These are phyloP conservation scores for Nycticebus coucang DNA, from an alignment of 2,113 vertebrate species.

Conservation along the genomic window DNA sequence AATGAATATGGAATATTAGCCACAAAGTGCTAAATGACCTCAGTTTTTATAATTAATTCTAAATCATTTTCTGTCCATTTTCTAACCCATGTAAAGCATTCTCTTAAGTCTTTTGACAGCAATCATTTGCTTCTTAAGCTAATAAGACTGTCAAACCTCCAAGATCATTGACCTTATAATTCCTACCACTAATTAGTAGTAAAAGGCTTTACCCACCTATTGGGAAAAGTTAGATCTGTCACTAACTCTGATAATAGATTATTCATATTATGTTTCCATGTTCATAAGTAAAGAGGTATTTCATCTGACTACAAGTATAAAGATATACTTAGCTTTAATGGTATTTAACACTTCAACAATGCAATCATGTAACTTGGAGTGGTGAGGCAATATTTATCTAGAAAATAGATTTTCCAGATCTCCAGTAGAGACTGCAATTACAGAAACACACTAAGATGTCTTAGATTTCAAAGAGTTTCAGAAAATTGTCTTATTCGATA, in stretches of 20 bases:
- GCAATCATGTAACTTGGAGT: neutral
- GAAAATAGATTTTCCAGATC: neutral
- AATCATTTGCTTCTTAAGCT: neutral
- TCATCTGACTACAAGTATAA: neutral
- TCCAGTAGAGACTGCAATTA: constrained; percentile 46
- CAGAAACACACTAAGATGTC: neutral
- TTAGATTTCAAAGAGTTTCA: neutral
- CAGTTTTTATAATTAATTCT: neutral
- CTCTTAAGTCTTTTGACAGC: neutral
- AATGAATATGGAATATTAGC: neutral
- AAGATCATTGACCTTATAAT: neutral
- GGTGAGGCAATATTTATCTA: neutral
- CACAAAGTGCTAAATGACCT: neutral
- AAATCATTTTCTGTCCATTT: neutral
- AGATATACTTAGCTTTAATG: neutral
- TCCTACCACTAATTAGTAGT: neutral
- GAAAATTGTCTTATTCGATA: constrained; percentile 25
- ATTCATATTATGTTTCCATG: neutral
- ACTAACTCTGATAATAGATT: constrained; percentile 14
- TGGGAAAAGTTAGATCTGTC: neutral
- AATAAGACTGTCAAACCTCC: neutral
- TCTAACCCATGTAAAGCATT: neutral
- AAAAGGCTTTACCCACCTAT: neutral
- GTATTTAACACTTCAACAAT: neutral
- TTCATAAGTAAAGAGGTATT: neutral